phyloP scores from a whole-genome alignment of 2,113 vertebrate species.

The Gobius niger region DNA sequence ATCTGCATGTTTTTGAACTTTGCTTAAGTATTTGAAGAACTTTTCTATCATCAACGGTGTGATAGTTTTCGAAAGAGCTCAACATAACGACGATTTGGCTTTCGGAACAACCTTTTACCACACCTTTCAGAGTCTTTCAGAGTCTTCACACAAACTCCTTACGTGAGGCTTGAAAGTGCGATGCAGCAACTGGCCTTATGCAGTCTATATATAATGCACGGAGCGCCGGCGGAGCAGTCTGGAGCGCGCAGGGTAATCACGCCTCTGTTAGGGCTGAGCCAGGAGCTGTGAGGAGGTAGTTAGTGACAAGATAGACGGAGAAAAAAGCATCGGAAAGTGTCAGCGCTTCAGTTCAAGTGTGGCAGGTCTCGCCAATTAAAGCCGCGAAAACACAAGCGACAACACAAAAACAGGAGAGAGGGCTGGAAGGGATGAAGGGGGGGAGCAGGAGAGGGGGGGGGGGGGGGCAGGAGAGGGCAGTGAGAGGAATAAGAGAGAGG shows the following conservation, averaged over 20 bases:
- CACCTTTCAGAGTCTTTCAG: neutral
- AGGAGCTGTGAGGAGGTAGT: slow-evolving; percentile 16
- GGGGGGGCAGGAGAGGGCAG: neutral
- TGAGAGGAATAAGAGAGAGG: neutral
- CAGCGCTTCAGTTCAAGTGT: slow-evolving; percentile 43
- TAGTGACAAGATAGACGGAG: slow-evolving; percentile 44
- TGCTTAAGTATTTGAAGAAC: neutral
- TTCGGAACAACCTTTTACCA: neutral
- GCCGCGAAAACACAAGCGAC: slow-evolving; percentile 48
- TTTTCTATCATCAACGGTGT: neutral
- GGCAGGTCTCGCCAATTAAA: slow-evolving; percentile 58
- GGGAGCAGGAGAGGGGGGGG: slow-evolving; percentile 2
- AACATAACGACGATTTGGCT: neutral
- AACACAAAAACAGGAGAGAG: slow-evolving; percentile 20
- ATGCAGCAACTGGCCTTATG: neutral
- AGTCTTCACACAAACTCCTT: neutral
- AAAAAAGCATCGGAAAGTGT: slow-evolving; percentile 30
- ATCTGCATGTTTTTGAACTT: neutral
- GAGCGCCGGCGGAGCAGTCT: slow-evolving; percentile 5
- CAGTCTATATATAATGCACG: neutral
- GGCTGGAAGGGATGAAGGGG: slow-evolving; percentile 6
- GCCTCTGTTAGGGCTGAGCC: slow-evolving; percentile 26
- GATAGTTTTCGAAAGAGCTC: neutral
- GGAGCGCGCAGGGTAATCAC: slow-evolving; percentile 16
- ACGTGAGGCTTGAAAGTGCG: neutral